A percentile compares a stretch with the other conserved stretches of the same genome.
Evolutionary conservation across 1,140 invertebrate genomes (phyloP).

Genomic region (Agrypnia vestita): DNA sequence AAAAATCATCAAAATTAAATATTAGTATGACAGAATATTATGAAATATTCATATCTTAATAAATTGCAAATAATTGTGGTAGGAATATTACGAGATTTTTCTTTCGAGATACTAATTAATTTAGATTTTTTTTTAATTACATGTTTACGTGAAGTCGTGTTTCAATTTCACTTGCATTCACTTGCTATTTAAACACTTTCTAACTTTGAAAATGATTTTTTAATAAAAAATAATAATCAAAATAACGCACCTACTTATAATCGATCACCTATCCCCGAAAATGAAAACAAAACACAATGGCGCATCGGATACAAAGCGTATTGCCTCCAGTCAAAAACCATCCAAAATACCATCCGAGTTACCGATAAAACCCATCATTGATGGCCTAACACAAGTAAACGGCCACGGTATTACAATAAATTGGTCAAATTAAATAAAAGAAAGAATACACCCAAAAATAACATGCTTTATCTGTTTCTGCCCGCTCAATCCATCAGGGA

Average conservation of each 20-base stretch:
- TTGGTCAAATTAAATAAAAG: conserved; percentile 62
- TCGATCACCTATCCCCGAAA: conserved; percentile 29
- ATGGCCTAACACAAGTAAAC: conserved; percentile 56
- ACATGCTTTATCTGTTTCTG: conserved; percentile 50
- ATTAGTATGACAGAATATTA: too few species aligned
- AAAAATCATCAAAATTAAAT: too few species aligned
- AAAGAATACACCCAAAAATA: conserved; percentile 54
- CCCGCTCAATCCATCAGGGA: conserved; percentile 52
- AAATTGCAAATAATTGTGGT: too few species aligned
- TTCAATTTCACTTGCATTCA: too few species aligned
- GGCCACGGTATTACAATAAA: conserved; percentile 59
- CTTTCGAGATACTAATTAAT: too few species aligned
- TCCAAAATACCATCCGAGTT: conserved; percentile 45
- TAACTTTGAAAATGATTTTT: too few species aligned
- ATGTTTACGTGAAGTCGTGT: too few species aligned
- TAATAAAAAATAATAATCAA: background rate
- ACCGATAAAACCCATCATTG: conserved; percentile 60
- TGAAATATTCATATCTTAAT: too few species aligned
- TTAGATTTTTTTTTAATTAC: too few species aligned
- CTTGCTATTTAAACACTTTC: too few species aligned
- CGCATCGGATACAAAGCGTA: conserved; percentile 25
- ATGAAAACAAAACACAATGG: conserved; percentile 29
- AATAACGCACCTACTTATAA: conserved; percentile 1
- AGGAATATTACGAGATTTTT: too few species aligned
- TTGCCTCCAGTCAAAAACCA: conserved; percentile 42